These are phyloP conservation scores for Drosophila carrolli DNA, from an alignment of 1,140 invertebrate genomes.

Conservation along the genomic window DNA sequence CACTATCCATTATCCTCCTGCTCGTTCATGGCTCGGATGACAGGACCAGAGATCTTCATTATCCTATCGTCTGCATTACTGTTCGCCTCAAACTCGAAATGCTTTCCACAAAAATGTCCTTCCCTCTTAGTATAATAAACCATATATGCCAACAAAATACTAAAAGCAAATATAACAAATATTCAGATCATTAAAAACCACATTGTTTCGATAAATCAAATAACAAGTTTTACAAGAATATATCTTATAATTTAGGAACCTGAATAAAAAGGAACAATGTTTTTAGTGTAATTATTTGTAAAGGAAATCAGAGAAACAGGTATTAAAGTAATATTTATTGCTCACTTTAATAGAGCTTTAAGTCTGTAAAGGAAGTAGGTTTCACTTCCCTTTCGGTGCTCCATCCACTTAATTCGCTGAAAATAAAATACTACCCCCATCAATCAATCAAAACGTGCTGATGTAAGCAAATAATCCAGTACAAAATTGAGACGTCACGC, in stretches of 20 bases:
- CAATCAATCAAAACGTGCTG: constrained; percentile 32
- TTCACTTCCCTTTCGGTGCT: neutral
- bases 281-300: no score
- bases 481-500: constrained; percentile 20
- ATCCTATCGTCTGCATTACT: constrained; percentile 3
- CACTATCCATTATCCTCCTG: constrained; percentile 23
- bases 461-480: constrained; percentile 29
- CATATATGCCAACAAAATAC: no score
- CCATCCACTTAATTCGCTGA: neutral
- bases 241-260: no score
- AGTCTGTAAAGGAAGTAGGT: neutral
- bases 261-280: no score
- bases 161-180: no score
- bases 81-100: neutral
- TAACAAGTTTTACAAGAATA: no score
- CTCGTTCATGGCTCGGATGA: neutral
- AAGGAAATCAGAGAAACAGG: no score
- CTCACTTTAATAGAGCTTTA: neutral
- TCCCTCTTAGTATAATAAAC: no score
- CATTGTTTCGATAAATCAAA: no score
- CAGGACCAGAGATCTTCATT: constrained; percentile 35
- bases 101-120: neutral
- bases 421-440: constrained; percentile 15
- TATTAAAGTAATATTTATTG: no score
- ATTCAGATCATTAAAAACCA: no score